Base-by-base conservation (phyloP, 2,113 vertebrate genomes). In the Mustela lutreola region DNA sequence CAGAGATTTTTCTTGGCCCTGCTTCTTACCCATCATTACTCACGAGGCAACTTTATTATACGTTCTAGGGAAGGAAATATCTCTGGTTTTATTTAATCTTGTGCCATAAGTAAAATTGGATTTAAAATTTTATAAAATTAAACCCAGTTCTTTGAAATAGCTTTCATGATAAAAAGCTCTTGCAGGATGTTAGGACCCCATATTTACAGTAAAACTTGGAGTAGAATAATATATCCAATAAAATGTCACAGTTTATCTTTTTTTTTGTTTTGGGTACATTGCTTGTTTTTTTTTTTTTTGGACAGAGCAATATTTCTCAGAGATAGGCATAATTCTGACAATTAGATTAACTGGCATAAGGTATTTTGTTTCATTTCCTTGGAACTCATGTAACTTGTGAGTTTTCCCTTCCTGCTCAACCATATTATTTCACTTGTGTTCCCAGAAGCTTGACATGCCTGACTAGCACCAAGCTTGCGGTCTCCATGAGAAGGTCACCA, bases 81-180 rank as follows among this genome's bases (percentile, higher is more conserved):
- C 80, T 71, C 62, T n/a, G 19, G 2, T 45, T 62, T 97, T 98
- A 93, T 98, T 98, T 95, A 96, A 90, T 98, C 98, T 83, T 39
- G 56, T 94, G 84, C 48, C 86, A 92, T 83, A 94, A 97, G 97
- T 96, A 95, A 91, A 94, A 97, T 95, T 98, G 96, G 39, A 1
- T n/a, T 98, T 97, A 39, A 39, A 39, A 39, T 97, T 97, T 98
- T 42, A 63, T 96, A 91, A 97, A 94, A 96, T 89, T 3, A 5
- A 95, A 63, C 15, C 89, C 90, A 86, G 96, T 58, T 95, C 81
- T 97, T 96, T 58, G 60, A 87, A 96, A n/a, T 60, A 87, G 33
- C 12, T 97, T 80, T 98, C 91, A 42, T 70, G 60, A 8, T 62
- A 71, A 92, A 87, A 87, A 92, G 75, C 39, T 75, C 78, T 73